Evolutionary conservation across 2,113 vertebrate genomes (phyloP).

Genomic region (Bujurquina vittata): DNA sequence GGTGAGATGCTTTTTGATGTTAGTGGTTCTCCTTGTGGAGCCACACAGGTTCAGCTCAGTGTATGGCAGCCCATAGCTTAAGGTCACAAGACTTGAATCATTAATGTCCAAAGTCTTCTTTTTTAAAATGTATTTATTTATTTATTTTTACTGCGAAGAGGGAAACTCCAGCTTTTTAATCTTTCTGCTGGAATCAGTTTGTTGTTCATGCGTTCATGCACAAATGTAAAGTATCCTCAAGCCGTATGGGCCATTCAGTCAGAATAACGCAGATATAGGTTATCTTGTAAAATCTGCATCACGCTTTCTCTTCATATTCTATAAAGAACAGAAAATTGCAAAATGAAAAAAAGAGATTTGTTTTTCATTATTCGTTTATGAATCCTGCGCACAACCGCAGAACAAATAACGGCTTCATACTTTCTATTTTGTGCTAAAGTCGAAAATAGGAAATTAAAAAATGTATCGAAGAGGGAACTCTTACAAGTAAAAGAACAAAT

Average conservation of each 20-base stretch:
- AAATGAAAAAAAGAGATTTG: not conserved
- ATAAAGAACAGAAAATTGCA: not conserved
- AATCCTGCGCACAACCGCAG: not conserved
- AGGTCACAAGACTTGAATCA: not conserved
- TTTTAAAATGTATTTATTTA: not conserved
- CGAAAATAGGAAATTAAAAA: constrained; percentile 5
- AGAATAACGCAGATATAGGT: not conserved
- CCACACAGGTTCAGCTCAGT: not conserved
- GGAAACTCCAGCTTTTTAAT: not conserved
- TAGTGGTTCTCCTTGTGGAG: not conserved
- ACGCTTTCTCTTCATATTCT: not conserved
- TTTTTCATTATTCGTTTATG: constrained; percentile 1
- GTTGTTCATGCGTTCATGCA: not conserved
- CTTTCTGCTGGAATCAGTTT: not conserved
- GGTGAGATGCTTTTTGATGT: constrained; percentile 2
- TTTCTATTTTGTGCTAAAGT: not conserved
- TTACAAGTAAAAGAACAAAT: not conserved
- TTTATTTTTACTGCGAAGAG: too few species aligned
- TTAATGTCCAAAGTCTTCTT: not conserved
- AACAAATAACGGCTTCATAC: not conserved
- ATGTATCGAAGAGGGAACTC: not conserved
- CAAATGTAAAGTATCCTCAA: not conserved
- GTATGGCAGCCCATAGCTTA: not conserved
- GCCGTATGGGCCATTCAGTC: not conserved
- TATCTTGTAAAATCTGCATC: not conserved